Evolutionary conservation across 2,113 vertebrate species (phyloP).

Genomic region (Solea senegalensis): DNA sequence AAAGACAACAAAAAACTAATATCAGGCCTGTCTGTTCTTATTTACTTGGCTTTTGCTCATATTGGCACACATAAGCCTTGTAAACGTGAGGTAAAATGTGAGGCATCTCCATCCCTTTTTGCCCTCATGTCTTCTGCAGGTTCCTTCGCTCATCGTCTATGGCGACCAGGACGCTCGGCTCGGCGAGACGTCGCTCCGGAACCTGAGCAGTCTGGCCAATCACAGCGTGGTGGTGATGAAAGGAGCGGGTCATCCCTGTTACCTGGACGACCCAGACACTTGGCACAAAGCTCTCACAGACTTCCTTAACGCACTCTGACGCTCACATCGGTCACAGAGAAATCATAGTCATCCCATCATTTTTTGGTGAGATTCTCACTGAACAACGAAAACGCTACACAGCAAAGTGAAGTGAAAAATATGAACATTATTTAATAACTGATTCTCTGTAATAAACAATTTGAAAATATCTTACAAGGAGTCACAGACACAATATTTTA

Average conservation of each 20-base stretch:
- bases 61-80: constrained; percentile 10
- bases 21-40: neutral
- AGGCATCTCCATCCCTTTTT: constrained; percentile 29
- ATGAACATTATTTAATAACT: constrained; percentile 99
- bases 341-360: constrained; percentile 4
- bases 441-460: constrained; percentile 99
- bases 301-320: constrained; percentile 84
- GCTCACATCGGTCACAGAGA: constrained; percentile 5
- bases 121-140: constrained; percentile 71
- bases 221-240: constrained; percentile 89
- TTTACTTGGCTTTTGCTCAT: neutral
- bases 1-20: neutral
- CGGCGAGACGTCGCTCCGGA: constrained; percentile 86
- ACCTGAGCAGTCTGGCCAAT: constrained; percentile 88
- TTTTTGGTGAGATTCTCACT: neutral
- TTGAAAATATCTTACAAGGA: constrained; percentile 99
- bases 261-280: constrained; percentile 89
- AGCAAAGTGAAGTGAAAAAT: constrained; percentile 97
- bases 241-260: constrained; percentile 92
- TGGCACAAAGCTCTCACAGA: constrained; percentile 89
- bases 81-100: constrained; percentile 39
- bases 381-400: constrained; percentile 58
- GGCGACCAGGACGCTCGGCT: constrained; percentile 89
- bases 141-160: constrained; percentile 89
- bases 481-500: constrained; percentile 99